Conservation (phyloP, 2,113 vertebrate species). For the Forbesichthys agassizii region DNA sequence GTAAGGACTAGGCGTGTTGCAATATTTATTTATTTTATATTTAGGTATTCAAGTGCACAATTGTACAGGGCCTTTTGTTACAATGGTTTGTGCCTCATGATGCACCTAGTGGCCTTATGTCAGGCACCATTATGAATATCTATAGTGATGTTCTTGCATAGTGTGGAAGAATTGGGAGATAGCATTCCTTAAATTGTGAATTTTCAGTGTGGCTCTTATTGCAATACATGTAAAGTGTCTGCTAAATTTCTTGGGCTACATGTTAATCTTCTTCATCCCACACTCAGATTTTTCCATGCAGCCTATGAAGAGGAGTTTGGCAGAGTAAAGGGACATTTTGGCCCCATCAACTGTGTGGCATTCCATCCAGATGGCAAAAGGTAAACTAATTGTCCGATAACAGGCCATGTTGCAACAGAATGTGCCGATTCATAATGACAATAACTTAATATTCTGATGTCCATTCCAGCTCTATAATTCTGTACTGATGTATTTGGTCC, state of each 20-base stretch:
- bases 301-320: constrained; percentile 98
- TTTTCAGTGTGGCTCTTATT: too few relatives aligned
- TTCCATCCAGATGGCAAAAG: constrained; percentile 98
- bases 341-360: constrained; percentile 96
- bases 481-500: constrained; percentile 13
- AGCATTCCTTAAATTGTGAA: too few relatives aligned
- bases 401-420: not conserved
- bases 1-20: constrained; percentile 60
- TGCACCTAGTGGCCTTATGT: too few relatives aligned
- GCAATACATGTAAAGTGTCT: too few relatives aligned
- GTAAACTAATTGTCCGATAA: constrained; percentile 58
- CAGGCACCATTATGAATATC: too few relatives aligned
- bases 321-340: constrained; percentile 96
- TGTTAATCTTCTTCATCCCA: not conserved
- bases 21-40: too few relatives aligned
- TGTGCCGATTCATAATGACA: not conserved
- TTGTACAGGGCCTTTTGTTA: too few relatives aligned
- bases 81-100: too few relatives aligned
- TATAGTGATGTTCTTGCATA: too few relatives aligned
- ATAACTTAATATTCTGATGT: not conserved
- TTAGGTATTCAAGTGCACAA: too few relatives aligned
- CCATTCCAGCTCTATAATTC: not conserved
- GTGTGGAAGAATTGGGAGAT: too few relatives aligned
- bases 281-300: constrained; percentile 91
- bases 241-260: too few relatives aligned